These are phyloP conservation scores for Alexandromys fortis DNA, from an alignment of 2,113 vertebrate genomes.

Conservation along the genomic window DNA sequence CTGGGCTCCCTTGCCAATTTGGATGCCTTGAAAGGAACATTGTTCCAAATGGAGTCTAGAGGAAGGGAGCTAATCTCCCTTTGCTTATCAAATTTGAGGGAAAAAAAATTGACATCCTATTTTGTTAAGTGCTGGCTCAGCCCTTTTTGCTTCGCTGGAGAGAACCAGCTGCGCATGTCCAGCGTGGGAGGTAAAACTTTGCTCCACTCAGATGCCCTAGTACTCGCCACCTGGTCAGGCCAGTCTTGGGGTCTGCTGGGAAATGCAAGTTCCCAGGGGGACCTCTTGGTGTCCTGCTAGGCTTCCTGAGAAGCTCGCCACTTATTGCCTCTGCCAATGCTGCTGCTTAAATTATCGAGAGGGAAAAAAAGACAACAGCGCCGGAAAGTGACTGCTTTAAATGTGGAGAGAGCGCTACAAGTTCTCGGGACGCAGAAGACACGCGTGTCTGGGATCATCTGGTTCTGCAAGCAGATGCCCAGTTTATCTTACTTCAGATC, in stretches of 20 bases:
- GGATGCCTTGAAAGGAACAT: conserved; percentile 75
- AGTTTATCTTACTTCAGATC: conserved; percentile 88
- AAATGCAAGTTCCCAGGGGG: accelerated
- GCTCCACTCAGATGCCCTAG: not conserved
- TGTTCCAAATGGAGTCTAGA: conserved; percentile 70
- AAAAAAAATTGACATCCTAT: conserved; percentile 81
- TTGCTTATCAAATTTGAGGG: conserved; percentile 76
- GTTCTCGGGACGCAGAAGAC: conserved; percentile 82
- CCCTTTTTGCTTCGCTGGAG: conserved; percentile 58
- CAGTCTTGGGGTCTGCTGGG: not conserved
- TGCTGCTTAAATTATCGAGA: conserved; percentile 67
- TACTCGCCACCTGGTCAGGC: not conserved
- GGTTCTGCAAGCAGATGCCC: conserved; percentile 85
- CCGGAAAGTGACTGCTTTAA: conserved; percentile 78
- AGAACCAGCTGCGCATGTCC: conserved; percentile 58
- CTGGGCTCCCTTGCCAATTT: conserved; percentile 77
- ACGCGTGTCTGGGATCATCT: conserved; percentile 83
- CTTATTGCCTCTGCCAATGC: not conserved
- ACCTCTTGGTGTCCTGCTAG: not conserved
- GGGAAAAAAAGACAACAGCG: not conserved
- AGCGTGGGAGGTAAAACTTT: not conserved
- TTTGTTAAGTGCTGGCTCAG: conserved; percentile 76
- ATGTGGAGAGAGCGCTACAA: conserved; percentile 73
- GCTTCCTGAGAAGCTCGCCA: not conserved
- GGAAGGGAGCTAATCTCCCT: conserved; percentile 77